A percentile compares a stretch with the other conserved stretches of the same genome.
These are phyloP conservation scores for Periophthalmus modestus DNA, from an alignment of 2,113 vertebrate species.

Conservation along the genomic window DNA sequence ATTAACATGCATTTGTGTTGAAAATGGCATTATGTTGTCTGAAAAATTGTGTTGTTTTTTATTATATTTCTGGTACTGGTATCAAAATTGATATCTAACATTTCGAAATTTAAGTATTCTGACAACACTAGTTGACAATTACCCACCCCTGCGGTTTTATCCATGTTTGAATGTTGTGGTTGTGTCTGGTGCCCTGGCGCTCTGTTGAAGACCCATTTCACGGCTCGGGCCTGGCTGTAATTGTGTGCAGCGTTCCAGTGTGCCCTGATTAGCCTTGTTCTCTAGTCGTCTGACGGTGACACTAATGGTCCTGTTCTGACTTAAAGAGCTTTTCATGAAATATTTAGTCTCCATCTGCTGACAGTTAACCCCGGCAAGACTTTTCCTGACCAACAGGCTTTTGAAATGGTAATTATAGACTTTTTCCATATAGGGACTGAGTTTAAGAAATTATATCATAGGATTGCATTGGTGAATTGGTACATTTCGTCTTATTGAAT, in stretches of 20 bases:
- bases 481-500: neutral
- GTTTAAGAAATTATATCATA: neutral
- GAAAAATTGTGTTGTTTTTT: too few relatives aligned
- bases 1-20: too few relatives aligned
- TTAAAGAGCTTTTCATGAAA: conserved; percentile 55
- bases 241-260: conserved; percentile 59
- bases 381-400: neutral
- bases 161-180: neutral
- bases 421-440: neutral
- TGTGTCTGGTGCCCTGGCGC: conserved; percentile 4
- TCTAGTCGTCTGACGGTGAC: conserved; percentile 47
- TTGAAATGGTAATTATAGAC: neutral
- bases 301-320: conserved; percentile 58
- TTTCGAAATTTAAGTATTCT: too few relatives aligned
- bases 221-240: conserved; percentile 42
- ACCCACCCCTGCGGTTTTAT: too few relatives aligned
- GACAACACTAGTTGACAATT: too few relatives aligned
- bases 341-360: conserved; percentile 59
- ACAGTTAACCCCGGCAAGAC: conserved; percentile 28
- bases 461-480: neutral
- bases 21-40: too few relatives aligned
- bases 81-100: too few relatives aligned
- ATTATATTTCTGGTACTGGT: too few relatives aligned
- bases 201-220: conserved; percentile 31
- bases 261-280: conserved; percentile 46